Base-by-base conservation (phyloP, 2,888 invertebrate genomes). In the Apantesis nais region DNA sequence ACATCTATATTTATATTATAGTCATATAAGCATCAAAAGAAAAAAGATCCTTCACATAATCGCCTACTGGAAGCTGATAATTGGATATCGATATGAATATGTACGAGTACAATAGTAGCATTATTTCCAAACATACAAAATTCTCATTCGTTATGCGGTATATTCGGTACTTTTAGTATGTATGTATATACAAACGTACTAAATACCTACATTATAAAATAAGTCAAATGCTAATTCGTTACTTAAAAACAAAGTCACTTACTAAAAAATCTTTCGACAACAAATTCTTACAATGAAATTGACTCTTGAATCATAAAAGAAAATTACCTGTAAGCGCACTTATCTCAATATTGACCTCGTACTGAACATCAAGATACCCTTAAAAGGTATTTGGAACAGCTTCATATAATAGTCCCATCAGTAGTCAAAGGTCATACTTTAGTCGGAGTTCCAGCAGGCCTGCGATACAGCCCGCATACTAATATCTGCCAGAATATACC, bases 321-420 rank as follows among this genome's bases (percentile, higher is more conserved):
- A 55, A 55, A 55, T 25, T 55, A 55, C 25, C 48, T 52, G 48
- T n/a, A 52, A 52, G 12, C 55, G 14, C 25, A 25, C 25, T 55
- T 25, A 55, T 55, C 55, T 55, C 25, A 55, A 55, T 55, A 55
- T 55, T 55, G 25, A 55, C 55, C 25, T 55, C 55, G 25, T 61
- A 61, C 60, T 31, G 11, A 61, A 61, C 34, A 61, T 31, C 29
- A 61, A 61, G 34, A 34, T 61, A 19, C 60, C 9, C 60, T 60
- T 60, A 25, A 55, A 55, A 55, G 55, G 55, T 55, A 55, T 55
- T 55, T 55, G 55, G 55, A n/a, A 55, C 55, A 55, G 55, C 55
- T 55, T 25, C 25, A 55, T 55, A 25, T 25, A 34, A 61, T 61
- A 34, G 34, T 61, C 29, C 60, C 34, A 62, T 62, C 37, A 37